These are phyloP conservation scores for Ateles fusciceps DNA, from an alignment of 2,797 vertebrate species.

Conservation along the genomic window DNA sequence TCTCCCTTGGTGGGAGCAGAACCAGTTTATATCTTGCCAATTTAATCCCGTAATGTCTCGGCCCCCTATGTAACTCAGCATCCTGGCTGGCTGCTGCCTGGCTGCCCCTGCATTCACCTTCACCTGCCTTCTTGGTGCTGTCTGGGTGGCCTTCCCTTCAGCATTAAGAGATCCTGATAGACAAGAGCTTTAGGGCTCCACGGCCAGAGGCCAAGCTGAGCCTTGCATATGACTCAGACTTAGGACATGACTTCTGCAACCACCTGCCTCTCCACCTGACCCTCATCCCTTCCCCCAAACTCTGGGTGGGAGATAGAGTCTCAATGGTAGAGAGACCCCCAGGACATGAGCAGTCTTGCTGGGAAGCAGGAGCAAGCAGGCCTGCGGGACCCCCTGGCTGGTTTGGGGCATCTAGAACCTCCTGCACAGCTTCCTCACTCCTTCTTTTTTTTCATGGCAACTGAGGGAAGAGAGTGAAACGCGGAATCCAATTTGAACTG, in stretches of 20 bases:
- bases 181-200: not conserved
- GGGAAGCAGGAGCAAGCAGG: not conserved
- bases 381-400: not conserved
- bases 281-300: not conserved
- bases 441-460: not conserved
- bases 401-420: not conserved
- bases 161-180: not conserved
- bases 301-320: not conserved
- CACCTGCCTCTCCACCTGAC: not conserved
- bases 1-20: not conserved
- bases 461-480: not conserved
- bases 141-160: not conserved
- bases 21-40: not conserved
- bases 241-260: not conserved
- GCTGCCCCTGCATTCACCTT: not conserved
- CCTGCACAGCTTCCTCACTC: not conserved
- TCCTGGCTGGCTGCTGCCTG: not conserved
- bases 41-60: not conserved
- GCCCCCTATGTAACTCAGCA: not conserved
- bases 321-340: not conserved
- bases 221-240: not conserved
- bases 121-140: no score
- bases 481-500: not conserved
- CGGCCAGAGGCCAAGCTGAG: not conserved
- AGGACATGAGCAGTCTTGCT: not conserved